Base-by-base conservation (phyloP, 2,888 invertebrate genomes). In the Caenorhabditis sinica region DNA sequence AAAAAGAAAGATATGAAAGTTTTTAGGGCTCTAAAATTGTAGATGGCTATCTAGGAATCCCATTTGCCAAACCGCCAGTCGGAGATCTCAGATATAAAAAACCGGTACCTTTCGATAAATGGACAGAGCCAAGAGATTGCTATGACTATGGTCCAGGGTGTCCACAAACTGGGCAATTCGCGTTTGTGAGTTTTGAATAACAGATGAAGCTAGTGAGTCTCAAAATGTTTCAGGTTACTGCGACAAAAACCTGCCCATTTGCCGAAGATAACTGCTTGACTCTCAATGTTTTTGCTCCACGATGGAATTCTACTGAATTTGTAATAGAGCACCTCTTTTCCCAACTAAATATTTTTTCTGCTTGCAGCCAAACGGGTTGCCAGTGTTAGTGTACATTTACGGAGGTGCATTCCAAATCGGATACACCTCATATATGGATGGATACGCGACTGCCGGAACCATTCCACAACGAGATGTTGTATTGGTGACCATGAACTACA, bases 401-500 rank as follows among this genome's bases (percentile, higher is more conserved):
- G 89, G 89, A 9, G 89, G 89, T 15, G 88, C 84, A 8, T 89
- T 87, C 56, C 85, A 83, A 17, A 73, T 89, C 13, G 86, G 88
- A 17, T 83, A 77, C 53, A 68, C 73, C 20, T 72, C 84, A 5
- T 68, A 82, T 33, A 80, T 81, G 53, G 83, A 88, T 13, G 86
- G 83, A 60, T 61, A 68, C 23, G 72, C 83, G 3, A 30, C 63
- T 49, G 87, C 63, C 20, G 88, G 89, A 65, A 91, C 88, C 40
- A 74, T 91, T 25, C 91, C 90, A 60, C 36, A 75, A n/a, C 86
- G 86, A 60, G 91, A 89, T 53, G 85, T 91, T 2, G 43, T 91
- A n/a, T 87, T 89, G 23, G 89, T 90, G 23, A 86, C 89, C 1
- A 82, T 91, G 65, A 88, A 90, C 71, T 91, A 91, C 43, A 87